Conservation (phyloP, 2,113 vertebrate genomes). For the Chunga burmeisteri region DNA sequence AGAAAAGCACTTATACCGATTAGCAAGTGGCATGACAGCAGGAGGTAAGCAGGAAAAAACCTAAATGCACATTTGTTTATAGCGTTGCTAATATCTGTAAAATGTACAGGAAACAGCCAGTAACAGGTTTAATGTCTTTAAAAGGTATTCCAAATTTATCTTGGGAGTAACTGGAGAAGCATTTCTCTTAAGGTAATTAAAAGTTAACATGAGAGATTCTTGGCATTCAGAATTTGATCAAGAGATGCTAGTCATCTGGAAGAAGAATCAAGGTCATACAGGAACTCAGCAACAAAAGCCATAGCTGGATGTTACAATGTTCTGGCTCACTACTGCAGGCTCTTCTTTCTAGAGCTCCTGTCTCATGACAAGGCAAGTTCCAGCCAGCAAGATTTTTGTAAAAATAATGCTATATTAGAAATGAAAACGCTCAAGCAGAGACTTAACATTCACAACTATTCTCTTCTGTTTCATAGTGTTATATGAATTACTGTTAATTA, state of each 20-base stretch:
- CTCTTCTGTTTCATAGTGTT: not conserved
- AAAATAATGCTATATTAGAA: not conserved
- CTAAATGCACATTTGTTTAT: not conserved
- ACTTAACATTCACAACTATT: not conserved
- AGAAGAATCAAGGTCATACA: not conserved
- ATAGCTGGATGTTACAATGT: not conserved
- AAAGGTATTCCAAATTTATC: not conserved
- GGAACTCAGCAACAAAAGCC: not conserved
- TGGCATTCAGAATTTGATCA: not conserved
- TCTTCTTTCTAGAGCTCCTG: not conserved
- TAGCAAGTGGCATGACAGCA: slow-evolving; percentile 85
- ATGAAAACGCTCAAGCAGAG: not conserved
- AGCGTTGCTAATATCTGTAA: not conserved
- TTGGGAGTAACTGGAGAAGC: not conserved
- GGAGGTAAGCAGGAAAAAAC: slow-evolving; percentile 76
- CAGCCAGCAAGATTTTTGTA: not conserved
- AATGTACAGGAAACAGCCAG: not conserved
- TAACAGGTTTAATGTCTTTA: not conserved
- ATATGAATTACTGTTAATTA: not conserved
- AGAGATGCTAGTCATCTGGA: not conserved
- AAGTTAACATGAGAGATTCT: not conserved
- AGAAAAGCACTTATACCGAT: slow-evolving; percentile 85
- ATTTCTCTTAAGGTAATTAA: not conserved
- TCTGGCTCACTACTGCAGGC: not conserved
- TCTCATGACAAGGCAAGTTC: not conserved